Evolutionary conservation across 2,113 vertebrate genomes (phyloP).

Genomic region (Oncorhynchus gorbuscha): DNA sequence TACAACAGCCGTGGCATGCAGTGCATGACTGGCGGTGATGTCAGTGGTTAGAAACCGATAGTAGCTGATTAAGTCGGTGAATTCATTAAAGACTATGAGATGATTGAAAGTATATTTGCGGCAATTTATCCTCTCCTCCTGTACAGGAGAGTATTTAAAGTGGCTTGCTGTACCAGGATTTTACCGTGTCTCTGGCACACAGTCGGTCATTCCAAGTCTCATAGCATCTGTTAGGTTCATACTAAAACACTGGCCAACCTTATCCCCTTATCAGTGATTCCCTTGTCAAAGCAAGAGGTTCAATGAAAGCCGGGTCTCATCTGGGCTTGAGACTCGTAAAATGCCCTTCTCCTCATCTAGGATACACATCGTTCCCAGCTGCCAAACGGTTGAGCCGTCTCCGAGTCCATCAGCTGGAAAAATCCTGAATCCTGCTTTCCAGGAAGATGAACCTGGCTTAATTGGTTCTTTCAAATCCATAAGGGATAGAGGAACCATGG

Average conservation of each 20-base stretch:
- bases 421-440: background rate
- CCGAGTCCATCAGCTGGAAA: background rate
- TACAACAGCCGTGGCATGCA: background rate
- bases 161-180: background rate
- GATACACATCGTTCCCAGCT: background rate
- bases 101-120: constrained; percentile 5
- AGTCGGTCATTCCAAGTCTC: constrained; percentile 5
- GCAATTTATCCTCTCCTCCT: constrained; percentile 1
- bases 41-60: constrained; percentile 9
- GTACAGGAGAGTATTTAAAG: background rate
- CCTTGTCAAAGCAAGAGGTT: background rate
- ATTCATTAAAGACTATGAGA: background rate
- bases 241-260: background rate
- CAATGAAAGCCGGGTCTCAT: background rate
- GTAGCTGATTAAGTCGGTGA: too few relatives aligned
- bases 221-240: constrained; percentile 6
- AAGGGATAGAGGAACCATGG: too few relatives aligned
- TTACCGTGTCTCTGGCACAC: background rate
- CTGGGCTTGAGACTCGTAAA: background rate
- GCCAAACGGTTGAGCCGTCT: background rate
- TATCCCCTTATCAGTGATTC: constrained; percentile 4
- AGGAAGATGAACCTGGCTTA: background rate
- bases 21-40: background rate
- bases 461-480: too few relatives aligned
- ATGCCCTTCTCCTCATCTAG: constrained; percentile 1